Percentiles rank a stretch among this genome's conserved stretches.
Evolutionary conservation across 2,113 vertebrate genomes (phyloP).

Genomic region (Ia io): DNA sequence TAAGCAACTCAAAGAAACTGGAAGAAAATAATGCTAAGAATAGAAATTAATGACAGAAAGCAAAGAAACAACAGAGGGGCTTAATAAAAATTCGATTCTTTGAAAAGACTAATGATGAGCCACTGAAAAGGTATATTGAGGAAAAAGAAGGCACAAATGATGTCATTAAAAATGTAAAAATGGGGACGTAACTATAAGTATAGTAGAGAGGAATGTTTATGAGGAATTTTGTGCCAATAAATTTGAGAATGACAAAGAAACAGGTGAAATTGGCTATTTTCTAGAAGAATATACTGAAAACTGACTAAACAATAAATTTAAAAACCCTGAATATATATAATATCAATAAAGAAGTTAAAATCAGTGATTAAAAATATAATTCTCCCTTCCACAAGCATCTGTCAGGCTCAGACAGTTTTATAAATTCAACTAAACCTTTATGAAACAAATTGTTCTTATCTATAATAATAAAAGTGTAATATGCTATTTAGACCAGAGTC

Average conservation of each 20-base stretch:
- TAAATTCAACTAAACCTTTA: neutral
- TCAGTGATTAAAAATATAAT: neutral
- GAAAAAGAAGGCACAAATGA: neutral
- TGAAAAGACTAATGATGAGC: neutral
- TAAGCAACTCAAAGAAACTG: neutral
- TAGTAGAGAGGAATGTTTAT: neutral
- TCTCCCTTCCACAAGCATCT: neutral
- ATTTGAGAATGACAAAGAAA: neutral
- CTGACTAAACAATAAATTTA: neutral
- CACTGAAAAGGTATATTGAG: neutral
- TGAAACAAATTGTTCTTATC: neutral
- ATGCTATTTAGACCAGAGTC: too few species aligned
- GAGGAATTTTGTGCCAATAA: neutral
- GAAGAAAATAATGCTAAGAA: constrained; percentile 10
- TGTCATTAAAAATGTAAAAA: neutral
- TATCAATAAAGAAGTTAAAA: neutral
- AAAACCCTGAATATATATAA: neutral
- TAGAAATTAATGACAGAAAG: neutral
- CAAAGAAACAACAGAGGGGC: neutral
- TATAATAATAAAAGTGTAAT: too few species aligned
- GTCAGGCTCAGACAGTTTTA: neutral
- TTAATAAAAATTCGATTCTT: neutral
- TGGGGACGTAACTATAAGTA: neutral
- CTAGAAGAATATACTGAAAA: neutral
- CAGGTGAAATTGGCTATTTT: neutral